These are phyloP conservation scores for Theodoxus fluviatilis DNA, from an alignment of 2,888 invertebrate species.

Conservation along the genomic window DNA sequence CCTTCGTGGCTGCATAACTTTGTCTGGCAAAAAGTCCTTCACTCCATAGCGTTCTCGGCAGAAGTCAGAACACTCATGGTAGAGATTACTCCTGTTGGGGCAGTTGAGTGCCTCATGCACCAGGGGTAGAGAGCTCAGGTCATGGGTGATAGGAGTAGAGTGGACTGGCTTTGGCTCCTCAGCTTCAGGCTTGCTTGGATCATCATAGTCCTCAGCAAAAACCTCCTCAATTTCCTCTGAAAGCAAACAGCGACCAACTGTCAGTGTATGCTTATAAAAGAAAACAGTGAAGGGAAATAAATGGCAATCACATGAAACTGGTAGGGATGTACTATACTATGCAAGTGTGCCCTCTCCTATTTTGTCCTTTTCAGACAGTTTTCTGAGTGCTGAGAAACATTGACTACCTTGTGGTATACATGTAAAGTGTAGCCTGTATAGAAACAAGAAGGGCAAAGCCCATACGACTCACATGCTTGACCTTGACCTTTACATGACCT, in stretches of 20 bases:
- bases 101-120: constrained; percentile 69
- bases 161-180: constrained; percentile 18
- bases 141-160: not conserved
- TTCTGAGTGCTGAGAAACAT: too few relatives aligned
- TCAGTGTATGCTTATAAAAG: not conserved
- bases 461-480: too few relatives aligned
- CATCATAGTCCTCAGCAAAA: constrained; percentile 92
- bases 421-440: too few relatives aligned
- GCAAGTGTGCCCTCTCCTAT: not conserved
- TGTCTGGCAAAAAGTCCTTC: constrained; percentile 70
- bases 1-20: constrained; percentile 78
- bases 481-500: too few relatives aligned
- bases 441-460: too few relatives aligned
- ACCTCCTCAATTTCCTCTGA: constrained; percentile 78
- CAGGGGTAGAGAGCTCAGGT: not conserved
- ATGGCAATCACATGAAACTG: not conserved
- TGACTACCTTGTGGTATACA: too few relatives aligned
- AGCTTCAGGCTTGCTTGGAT: constrained; percentile 54
- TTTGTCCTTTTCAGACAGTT: not conserved
- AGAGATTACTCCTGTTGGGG: constrained; percentile 94
- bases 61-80: constrained; percentile 88
- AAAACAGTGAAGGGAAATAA: not conserved
- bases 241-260: not conserved
- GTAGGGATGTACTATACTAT: not conserved
- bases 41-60: constrained; percentile 75